These are phyloP conservation scores for Drosophila algonquin DNA, from an alignment of 2,888 invertebrate species.

Conservation along the genomic window DNA sequence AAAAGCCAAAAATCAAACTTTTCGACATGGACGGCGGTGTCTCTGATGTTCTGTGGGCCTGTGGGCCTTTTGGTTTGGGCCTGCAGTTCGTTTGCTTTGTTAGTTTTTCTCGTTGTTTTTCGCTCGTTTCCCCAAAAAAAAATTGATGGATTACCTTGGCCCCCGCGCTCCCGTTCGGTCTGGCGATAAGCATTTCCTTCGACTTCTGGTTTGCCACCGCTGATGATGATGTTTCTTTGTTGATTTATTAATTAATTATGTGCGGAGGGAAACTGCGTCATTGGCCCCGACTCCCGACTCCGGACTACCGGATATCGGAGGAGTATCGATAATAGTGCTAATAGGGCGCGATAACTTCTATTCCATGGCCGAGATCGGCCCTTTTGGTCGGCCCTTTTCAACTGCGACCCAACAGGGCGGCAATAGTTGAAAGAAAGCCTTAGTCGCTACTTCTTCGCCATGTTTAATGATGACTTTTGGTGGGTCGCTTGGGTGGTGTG, in stretches of 20 bases:
- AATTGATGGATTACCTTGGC: constrained; percentile 75
- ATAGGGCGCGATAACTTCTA: constrained; percentile 24
- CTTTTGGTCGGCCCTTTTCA: constrained; percentile 55
- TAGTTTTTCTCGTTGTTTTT: constrained; percentile 65
- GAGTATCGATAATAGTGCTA: constrained; percentile 55
- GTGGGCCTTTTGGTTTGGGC: neutral
- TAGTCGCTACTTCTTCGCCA: constrained; percentile 41
- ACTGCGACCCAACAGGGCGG: constrained; percentile 40
- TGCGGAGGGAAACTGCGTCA: constrained; percentile 69
- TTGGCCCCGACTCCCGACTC: neutral
- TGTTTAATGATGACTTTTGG: constrained; percentile 60
- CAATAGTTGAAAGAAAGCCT: constrained; percentile 63
- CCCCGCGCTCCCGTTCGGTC: constrained; percentile 25
- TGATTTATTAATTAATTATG: constrained; percentile 80
- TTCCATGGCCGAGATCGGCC: constrained; percentile 53
- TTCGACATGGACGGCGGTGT: constrained; percentile 78
- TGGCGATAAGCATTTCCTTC: constrained; percentile 45
- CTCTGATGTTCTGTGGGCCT: constrained; percentile 68
- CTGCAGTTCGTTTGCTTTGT: constrained; percentile 56
- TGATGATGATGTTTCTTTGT: constrained; percentile 55
- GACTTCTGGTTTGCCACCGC: constrained; percentile 27
- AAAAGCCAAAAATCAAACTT: constrained; percentile 81
- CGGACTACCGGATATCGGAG: neutral
- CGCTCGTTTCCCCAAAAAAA: constrained; percentile 62
- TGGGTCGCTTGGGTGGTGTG: constrained; percentile 36